These are phyloP conservation scores for Tachysurus vachellii DNA, from an alignment of 2,113 vertebrate genomes.

Conservation along the genomic window DNA sequence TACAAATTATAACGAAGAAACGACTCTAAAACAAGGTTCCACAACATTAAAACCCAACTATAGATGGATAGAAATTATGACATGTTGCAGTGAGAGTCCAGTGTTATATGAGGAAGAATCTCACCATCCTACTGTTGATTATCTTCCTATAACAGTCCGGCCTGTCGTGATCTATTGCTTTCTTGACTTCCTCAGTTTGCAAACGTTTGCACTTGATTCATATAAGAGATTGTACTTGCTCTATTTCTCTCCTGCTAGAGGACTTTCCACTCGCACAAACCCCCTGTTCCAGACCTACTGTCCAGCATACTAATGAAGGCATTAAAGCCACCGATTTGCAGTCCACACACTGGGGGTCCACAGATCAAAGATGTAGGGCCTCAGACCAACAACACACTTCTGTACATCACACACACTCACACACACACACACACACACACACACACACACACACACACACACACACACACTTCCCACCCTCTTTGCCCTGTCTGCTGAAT, in stretches of 20 bases:
- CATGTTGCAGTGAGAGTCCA: background rate
- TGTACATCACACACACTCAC: background rate
- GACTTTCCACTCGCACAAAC: background rate
- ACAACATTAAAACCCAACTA: background rate
- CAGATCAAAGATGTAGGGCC: slow-evolving; percentile 64
- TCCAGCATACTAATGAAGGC: slow-evolving; percentile 62
- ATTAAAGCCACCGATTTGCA: slow-evolving; percentile 58
- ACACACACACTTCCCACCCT: slow-evolving; percentile 3
- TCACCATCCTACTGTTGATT: background rate
- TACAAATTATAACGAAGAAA: background rate
- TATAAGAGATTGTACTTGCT: background rate
- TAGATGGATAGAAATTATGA: background rate
- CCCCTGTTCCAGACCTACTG: slow-evolving; percentile 36
- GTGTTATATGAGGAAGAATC: background rate
- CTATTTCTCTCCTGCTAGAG: slow-evolving; percentile 23
- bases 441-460: background rate
- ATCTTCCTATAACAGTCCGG: background rate
- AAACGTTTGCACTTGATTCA: background rate
- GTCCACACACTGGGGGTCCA: slow-evolving; percentile 53
- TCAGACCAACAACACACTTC: slow-evolving; percentile 32
- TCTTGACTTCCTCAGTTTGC: no score
- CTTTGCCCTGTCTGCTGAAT: background rate
- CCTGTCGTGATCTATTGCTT: background rate
- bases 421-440: slow-evolving; percentile 17
- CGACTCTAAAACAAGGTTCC: background rate